These are phyloP conservation scores for Fregata magnificens DNA, from an alignment of 2,113 vertebrate genomes.

Conservation along the genomic window DNA sequence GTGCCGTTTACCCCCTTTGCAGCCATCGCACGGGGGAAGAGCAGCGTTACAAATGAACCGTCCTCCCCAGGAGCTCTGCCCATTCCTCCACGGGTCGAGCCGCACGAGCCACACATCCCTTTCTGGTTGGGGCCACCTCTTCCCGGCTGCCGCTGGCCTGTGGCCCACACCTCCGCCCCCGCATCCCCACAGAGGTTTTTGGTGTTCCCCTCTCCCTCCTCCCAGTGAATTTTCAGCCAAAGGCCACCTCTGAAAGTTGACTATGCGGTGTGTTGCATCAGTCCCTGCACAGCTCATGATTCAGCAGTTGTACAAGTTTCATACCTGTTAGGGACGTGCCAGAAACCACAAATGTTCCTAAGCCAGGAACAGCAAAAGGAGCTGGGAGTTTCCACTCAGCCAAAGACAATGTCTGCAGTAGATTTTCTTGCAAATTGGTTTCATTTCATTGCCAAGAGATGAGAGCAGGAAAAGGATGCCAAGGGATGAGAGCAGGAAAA, in stretches of 20 bases:
- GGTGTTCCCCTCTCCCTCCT: not conserved
- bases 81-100: accelerated
- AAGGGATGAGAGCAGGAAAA: not conserved
- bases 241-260: conserved; percentile 12
- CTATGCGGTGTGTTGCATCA: not conserved
- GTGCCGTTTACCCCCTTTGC: accelerated
- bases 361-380: conserved; percentile 28
- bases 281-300: not conserved
- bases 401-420: not conserved
- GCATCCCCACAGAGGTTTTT: not conserved
- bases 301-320: conserved; percentile 20
- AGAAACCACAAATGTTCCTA: conserved; percentile 43
- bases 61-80: not conserved
- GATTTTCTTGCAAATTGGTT: not conserved
- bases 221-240: not conserved
- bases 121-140: not conserved
- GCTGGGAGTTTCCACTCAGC: not conserved
- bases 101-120: not conserved
- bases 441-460: not conserved
- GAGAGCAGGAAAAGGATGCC: not conserved
- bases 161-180: not conserved
- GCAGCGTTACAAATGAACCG: not conserved
- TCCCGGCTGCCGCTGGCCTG: not conserved
- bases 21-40: not conserved
- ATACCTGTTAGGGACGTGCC: conserved; percentile 4